Evolutionary conservation across 1,140 invertebrate genomes (phyloP), one percentile per base, ranked within the genome.

Genomic region (Sinella curviseta): DNA sequence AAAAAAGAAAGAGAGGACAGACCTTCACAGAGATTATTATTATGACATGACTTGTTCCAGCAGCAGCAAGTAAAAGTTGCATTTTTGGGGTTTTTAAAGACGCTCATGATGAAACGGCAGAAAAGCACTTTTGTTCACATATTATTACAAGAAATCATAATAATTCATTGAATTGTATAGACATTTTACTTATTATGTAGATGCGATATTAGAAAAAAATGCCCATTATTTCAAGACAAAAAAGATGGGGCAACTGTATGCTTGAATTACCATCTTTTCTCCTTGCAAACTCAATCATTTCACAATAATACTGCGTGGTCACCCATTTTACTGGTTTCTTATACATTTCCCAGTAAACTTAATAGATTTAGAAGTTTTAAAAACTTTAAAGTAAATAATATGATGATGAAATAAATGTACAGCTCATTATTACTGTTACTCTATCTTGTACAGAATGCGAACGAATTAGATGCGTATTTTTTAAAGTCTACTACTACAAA

Each of bases 1-100:
- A n/a, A 60, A 60, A 60, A 17, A 48, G 39, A 17, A 48, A 17
- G 39, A 48, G 17, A 48, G 39, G 17, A 24, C 12, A 60, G 24
- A 60, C 14, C 55, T 60, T 24, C 55, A 60, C 12, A 60, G 24
- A 60, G n/a, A 60, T 60, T 8, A 60, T 60, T 60, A 60, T 60
- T 60, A 60, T 60, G 55, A 60, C 55, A 60, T 60, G 55, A 60
- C 55, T 60, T 60, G 55, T 26, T 60, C 55, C 55, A 60, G 55
- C 12, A 24, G 55, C n/a, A n/a, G n/a, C n/a, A n/a, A n/a, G 55
- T 24, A 60, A 60, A 60, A 48, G 39, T 48, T 48, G 39, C 55
- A 24, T n/a, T 60, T 60, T 60, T 60, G 3, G 24, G 24, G 55
- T 3, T 60, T 60, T 26, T 8, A 24, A n/a, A n/a, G n/a, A n/a